Evolutionary conservation across 2,113 vertebrate species (phyloP).

Genomic region (Fukomys damarensis): DNA sequence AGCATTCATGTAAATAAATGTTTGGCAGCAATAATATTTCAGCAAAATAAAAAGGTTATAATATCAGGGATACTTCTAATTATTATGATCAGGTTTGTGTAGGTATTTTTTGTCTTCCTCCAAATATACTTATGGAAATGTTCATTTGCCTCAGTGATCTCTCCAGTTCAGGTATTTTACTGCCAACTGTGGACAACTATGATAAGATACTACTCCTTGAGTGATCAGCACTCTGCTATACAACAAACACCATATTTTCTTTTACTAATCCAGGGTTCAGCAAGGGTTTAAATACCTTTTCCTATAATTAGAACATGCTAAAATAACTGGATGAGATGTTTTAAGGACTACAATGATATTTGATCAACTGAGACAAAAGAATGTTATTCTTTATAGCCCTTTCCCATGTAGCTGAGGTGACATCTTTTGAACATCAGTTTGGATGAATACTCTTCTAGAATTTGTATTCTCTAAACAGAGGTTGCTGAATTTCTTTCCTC

Average conservation of each 20-base stretch:
- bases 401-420: neutral
- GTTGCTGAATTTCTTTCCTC: neutral
- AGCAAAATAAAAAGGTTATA: neutral
- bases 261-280: neutral
- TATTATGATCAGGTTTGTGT: neutral
- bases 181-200: neutral
- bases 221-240: neutral
- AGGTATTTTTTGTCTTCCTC: slow-evolving; percentile 12
- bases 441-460: slow-evolving; percentile 8
- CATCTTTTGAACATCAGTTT: slow-evolving; percentile 4
- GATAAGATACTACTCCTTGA: neutral
- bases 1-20: neutral
- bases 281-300: slow-evolving; percentile 40
- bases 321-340: neutral
- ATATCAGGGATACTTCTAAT: slow-evolving; percentile 34
- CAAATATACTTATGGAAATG: slow-evolving; percentile 53
- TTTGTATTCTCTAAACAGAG: slow-evolving; percentile 25
- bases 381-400: neutral
- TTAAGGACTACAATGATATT: slow-evolving; percentile 15
- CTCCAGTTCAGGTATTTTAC: slow-evolving; percentile 21
- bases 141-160: neutral
- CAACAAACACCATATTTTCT: neutral
- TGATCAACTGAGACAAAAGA: slow-evolving; percentile 1
- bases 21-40: neutral
- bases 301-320: slow-evolving; percentile 30